These are phyloP conservation scores for Dorcus hopei DNA, from an alignment of 2,888 invertebrate genomes.

Conservation along the genomic window DNA sequence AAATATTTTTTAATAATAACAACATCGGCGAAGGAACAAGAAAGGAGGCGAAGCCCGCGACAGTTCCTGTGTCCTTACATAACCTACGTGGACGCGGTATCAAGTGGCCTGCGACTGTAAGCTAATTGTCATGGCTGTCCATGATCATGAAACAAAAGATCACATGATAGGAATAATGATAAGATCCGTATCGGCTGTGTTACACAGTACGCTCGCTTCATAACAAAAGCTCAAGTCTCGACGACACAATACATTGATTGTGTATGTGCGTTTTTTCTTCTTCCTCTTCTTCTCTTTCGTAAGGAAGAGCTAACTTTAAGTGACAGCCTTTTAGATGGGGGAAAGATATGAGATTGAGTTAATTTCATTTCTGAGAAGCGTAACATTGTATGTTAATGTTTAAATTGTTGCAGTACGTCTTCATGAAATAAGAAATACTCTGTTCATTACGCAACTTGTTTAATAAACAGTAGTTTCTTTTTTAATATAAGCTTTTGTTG, in stretches of 20 bases:
- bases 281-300: conserved; percentile 2
- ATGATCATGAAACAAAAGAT: conserved; percentile 34
- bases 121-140: conserved; percentile 31
- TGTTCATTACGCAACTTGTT: too few species aligned
- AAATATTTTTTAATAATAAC: too few species aligned
- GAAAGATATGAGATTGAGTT: conserved; percentile 4
- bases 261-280: conserved; percentile 5
- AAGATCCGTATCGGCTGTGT: conserved; percentile 22
- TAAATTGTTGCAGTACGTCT: conserved; percentile 3
- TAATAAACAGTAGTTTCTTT: too few species aligned
- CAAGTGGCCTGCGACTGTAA: conserved; percentile 19
- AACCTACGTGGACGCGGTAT: conserved; percentile 17
- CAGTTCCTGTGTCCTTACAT: conserved; percentile 34
- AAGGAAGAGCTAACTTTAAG: conserved; percentile 15
- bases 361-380: conserved; percentile 16
- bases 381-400: conserved; percentile 18
- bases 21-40: too few species aligned
- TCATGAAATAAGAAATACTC: background rate
- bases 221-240: conserved; percentile 16
- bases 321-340: conserved; percentile 13
- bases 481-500: too few species aligned
- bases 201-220: conserved; percentile 19
- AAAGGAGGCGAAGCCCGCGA: conserved; percentile 18
- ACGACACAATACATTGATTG: conserved; percentile 12
- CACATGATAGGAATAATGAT: conserved; percentile 36